Base-by-base conservation (phyloP, 2,113 vertebrate genomes). In the Corythornis cristatus region DNA sequence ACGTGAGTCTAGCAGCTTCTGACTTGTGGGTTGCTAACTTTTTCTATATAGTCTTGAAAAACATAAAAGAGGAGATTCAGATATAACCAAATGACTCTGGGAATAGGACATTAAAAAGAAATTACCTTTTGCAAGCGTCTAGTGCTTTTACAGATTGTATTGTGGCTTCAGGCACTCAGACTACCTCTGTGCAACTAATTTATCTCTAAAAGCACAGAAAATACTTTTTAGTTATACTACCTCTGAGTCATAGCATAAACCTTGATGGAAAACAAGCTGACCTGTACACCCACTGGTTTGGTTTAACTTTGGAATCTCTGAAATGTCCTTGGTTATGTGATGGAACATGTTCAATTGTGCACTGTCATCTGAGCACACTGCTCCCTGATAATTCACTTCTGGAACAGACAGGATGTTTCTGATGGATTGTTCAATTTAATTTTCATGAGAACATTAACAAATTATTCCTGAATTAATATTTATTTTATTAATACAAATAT, bases 311-410 rank as follows among this genome's bases (percentile, higher is more conserved):
- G 50, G 60, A 81, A 48, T 48, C 50, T 65, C 50, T 29, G 60
- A 53, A 61, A 19, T 9, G 28, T 35, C 64, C 58, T 60, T 65
- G 14, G 17, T 20, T 57, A 23, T 13, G 20, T 26, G 40, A n/a
- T 31, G 33, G 58, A 64, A 82, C 0, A 0, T 12, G 66, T 45
- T 78, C 57, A 75, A 1, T 4, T 35, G 43, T 50, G 25, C 19
- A 4, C 79, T 88, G 54, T 31, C n/a, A 25, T 28, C 60, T 60
- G 48, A 46, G 22, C 11, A 40, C 12, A 3, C 22, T 43, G 42
- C 60, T 84, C 35, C 3, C 0, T 4, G 12, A 14, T 16, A 29
- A 45, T 37, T 45, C 50, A 14, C 83, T 64, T 19, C 12, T 50
- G 29, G 8, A 93, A 40, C 8, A 43, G 19, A 68, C 86, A 25